Evolutionary conservation across 2,797 vertebrate genomes (phyloP), one percentile per base, ranked within the genome.

Genomic region (Manis pentadactyla): DNA sequence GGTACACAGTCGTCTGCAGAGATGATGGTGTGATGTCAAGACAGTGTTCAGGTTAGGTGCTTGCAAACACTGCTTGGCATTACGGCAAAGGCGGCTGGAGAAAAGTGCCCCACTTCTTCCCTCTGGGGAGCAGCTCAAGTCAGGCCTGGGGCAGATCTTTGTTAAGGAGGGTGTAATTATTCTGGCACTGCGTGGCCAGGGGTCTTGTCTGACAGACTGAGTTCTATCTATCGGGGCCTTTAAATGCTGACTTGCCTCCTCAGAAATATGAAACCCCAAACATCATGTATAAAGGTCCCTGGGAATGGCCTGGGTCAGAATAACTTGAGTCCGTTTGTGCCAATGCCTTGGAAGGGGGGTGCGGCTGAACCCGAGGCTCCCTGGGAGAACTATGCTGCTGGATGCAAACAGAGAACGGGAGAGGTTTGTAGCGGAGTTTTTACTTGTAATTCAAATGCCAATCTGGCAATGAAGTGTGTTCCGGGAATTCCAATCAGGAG

Each of bases 161-260:
- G 74, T 39, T 53, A 85, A 93, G 85, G 93, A 91, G 46, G 61
- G 79, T 51, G 51, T 96, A 93, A 97, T 95, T 97, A 85, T 59
- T 34, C 55, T 42, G 87, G 34, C 63, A 42, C 90, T 79, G 46
- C 78, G 84, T 46, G 71, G 94, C 92, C 95, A 78, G 84, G 75
- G 90, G 87, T 94, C 96, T 34, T 51, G 59, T 87, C 93, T 96
- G 74, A 75, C 86, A 95, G 88, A 94, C 92, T 81, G 74, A 96
- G 59, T 93, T 95, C 25, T 89, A 96, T 87, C 95, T 96, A 85
- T 95, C 55, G 87, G 91, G 78, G 53, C 29, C 79, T 77, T 94
- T 97, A 96, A 96, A 96, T 91, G 95, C 92, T 97, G 90, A 97
- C 89, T 96, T 83, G 75, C 88, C 91, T 96, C 78, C 95, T 94